Conservation (phyloP, 2,888 invertebrate genomes). For the Dynastes tityus region DNA sequence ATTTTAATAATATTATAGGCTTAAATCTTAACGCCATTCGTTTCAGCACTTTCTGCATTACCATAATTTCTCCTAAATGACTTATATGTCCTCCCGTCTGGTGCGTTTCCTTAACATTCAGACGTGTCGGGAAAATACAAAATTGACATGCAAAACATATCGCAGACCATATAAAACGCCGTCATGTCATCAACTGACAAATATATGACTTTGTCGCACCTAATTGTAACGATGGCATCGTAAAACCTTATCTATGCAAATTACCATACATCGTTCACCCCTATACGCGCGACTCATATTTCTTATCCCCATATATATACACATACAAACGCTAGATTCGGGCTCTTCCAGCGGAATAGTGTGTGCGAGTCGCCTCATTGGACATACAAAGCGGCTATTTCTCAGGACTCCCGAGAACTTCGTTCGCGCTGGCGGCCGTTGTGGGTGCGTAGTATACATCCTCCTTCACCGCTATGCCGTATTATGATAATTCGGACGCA, state of each 20-base stretch:
- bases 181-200: slow-evolving; percentile 38
- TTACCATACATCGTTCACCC: slow-evolving; percentile 31
- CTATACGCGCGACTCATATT: slow-evolving; percentile 29
- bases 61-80: neutral
- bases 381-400: slow-evolving; percentile 32
- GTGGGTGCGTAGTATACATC: slow-evolving; percentile 5
- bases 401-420: slow-evolving; percentile 6
- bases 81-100: neutral
- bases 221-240: slow-evolving; percentile 46
- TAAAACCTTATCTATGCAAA: slow-evolving; percentile 47
- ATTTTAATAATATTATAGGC: neutral
- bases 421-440: slow-evolving; percentile 1
- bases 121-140: neutral
- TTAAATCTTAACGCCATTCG: neutral
- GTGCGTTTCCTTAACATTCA: neutral
- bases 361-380: slow-evolving; percentile 36
- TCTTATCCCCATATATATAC: slow-evolving; percentile 17
- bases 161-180: slow-evolving; percentile 30
- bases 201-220: slow-evolving; percentile 45
- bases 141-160: slow-evolving; percentile 33
- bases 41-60: neutral
- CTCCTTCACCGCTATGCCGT: slow-evolving; percentile 53
- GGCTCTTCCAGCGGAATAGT: slow-evolving; percentile 20
- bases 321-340: slow-evolving; percentile 13
- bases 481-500: slow-evolving; percentile 69